Conservation (phyloP, 1,140 invertebrate genomes). For the Drosophila busckii region DNA sequence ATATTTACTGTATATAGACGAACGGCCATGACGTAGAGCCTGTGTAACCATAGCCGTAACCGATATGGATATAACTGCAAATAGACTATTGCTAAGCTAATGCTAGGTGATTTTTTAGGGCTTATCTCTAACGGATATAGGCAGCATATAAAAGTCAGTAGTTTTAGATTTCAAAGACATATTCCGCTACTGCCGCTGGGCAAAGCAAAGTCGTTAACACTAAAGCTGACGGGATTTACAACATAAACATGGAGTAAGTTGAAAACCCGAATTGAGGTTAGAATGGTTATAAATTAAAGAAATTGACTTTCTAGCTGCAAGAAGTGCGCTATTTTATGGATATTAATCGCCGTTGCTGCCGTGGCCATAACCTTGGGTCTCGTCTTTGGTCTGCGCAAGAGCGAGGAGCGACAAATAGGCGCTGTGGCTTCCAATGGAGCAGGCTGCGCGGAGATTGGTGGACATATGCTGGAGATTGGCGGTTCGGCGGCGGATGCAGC, state of each 20-base stretch:
- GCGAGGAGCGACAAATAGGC: constrained; percentile 76
- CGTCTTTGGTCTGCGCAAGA: constrained; percentile 42
- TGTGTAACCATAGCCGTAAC: not conserved
- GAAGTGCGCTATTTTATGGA: constrained; percentile 55
- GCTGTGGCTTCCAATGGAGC: constrained; percentile 88
- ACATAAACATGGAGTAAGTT: too few species aligned
- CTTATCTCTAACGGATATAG: constrained; percentile 1
- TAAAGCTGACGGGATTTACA: too few species aligned
- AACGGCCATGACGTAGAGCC: not conserved
- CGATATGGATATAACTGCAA: not conserved
- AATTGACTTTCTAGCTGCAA: too few species aligned
- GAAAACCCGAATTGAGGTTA: too few species aligned
- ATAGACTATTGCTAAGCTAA: constrained; percentile 1
- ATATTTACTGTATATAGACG: too few species aligned
- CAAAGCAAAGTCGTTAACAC: too few species aligned
- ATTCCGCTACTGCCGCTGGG: not conserved
- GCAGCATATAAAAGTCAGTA: not conserved
- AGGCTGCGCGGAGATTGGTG: constrained; percentile 88
- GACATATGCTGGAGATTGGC: constrained; percentile 84
- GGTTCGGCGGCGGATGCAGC: constrained; percentile 94
- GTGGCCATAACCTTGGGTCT: constrained; percentile 50
- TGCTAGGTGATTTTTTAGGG: not conserved
- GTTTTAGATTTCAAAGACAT: constrained; percentile 5
- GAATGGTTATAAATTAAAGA: too few species aligned
- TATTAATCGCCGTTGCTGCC: constrained; percentile 44